These are phyloP conservation scores for Camponotus pennsylvanicus DNA, from an alignment of 1,140 invertebrate species.

Conservation along the genomic window DNA sequence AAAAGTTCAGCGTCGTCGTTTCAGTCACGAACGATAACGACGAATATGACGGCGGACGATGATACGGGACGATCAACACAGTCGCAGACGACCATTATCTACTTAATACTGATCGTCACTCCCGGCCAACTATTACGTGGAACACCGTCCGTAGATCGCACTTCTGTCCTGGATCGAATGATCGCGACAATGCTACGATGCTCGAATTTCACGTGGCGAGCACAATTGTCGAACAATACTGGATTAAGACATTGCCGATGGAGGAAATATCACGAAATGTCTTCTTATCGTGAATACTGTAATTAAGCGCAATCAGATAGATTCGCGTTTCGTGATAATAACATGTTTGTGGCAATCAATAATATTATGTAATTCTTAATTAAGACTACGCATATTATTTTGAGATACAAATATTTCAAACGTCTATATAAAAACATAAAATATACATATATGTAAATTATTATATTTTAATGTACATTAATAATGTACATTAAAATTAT, in stretches of 20 bases:
- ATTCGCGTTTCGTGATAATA: background rate
- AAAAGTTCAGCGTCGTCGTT: background rate
- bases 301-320: slow-evolving; percentile 8
- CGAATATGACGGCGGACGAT: background rate
- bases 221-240: slow-evolving; percentile 2
- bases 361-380: background rate
- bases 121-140: background rate
- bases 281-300: background rate
- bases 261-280: slow-evolving; percentile 24
- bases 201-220: slow-evolving; percentile 30
- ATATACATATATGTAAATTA: background rate
- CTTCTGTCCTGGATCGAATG: background rate
- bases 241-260: background rate
- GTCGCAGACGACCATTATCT: slow-evolving; percentile 77
- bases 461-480: no score
- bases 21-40: slow-evolving; percentile 19
- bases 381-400: background rate
- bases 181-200: background rate
- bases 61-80: slow-evolving; percentile 69
- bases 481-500: no score
- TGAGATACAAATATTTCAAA: no score
- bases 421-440: background rate
- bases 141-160: background rate
- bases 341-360: background rate
- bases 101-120: slow-evolving; percentile 61